phyloP scores from a whole-genome alignment of 2,888 invertebrate genomes.

The Ectemnius continuus region DNA sequence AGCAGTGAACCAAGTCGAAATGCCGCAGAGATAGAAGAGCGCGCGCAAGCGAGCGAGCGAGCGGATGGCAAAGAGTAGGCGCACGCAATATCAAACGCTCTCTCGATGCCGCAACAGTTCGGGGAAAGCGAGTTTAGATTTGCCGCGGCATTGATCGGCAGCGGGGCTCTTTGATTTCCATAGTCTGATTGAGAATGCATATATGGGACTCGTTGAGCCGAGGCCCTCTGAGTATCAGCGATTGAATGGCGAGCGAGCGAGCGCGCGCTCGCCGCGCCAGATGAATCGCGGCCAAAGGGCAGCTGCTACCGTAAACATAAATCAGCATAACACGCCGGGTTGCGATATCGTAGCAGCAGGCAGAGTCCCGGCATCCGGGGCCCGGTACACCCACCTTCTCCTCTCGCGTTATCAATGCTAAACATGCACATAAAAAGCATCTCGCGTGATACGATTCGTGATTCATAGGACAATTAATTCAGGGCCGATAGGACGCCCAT shows the following conservation, averaged over 20 bases:
- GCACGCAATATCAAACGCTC: too few relatives aligned
- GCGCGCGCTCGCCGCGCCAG: neutral
- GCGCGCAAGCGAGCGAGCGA: too few relatives aligned
- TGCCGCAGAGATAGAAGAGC: too few relatives aligned
- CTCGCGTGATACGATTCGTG: slow-evolving; percentile 71
- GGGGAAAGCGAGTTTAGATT: too few relatives aligned
- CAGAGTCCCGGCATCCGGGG: slow-evolving; percentile 15
- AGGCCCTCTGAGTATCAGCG: slow-evolving; percentile 14
- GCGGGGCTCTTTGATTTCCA: neutral
- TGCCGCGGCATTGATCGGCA: too few relatives aligned
- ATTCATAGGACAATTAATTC: slow-evolving; percentile 76
- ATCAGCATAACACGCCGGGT: slow-evolving; percentile 70
- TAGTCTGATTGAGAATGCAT: neutral
- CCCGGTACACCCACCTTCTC: too few relatives aligned
- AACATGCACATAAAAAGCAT: slow-evolving; percentile 72
- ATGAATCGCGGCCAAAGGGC: slow-evolving; percentile 52
- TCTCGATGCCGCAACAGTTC: too few relatives aligned
- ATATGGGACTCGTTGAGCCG: slow-evolving; percentile 25
- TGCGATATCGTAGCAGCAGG: slow-evolving; percentile 36
- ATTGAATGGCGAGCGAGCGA: slow-evolving; percentile 25
- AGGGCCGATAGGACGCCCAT: slow-evolving; percentile 39
- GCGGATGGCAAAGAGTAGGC: too few relatives aligned
- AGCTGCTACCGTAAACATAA: slow-evolving; percentile 66
- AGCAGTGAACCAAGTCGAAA: too few relatives aligned
- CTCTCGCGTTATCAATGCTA: slow-evolving; percentile 72